Base-by-base conservation (phyloP, 1,140 invertebrate genomes). In the Drosophila nannoptera region DNA sequence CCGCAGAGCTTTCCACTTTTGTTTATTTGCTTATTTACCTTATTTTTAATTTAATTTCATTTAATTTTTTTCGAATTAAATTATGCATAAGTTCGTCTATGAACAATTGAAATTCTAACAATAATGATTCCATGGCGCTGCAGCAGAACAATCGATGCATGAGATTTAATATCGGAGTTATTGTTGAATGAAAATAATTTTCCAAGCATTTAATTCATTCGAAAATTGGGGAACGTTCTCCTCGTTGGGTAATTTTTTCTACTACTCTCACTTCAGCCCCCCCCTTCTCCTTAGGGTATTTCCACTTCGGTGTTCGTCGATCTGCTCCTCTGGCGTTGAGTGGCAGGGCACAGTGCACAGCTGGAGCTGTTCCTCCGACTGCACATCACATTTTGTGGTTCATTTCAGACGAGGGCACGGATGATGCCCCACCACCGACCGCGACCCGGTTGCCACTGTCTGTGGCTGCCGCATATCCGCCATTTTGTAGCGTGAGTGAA, bases 371-470 rank as follows among this genome's bases (percentile, higher is more conserved):
- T 65, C 29, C 35, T 32, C n/a, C 40, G 12, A 60, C 52, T 64
- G 55, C 16, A 43, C 33, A 38, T 59, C 55, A 71, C 55, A 71
- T 72, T 73, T 54, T 73, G 69, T 69, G 77, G 77, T 46, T 67
- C 42, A 60, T 67, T 75, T 38, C 46, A 71, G 45, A 48, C 60
- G 43, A 75, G 75, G 60, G 22, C 22, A 3, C 22, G 22, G 22
- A 22, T 22, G 22, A 22, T 22, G 12, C 40, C 40, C 14, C 40
- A 3, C 40, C 12, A 2, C 11, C 12, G 4, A 11, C n/a, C n/a
- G 2, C 40, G 7, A 5, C 33, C 36, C n/a, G 3, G 14, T 11
- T n/a, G 53, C 36, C n/a, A n/a, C 5, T 12, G 9, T 12, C 46
- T 60, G 32, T 31, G 33, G 36, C 5, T 43, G 14, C 14, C 8